Evolutionary conservation across 2,113 vertebrate genomes (phyloP).

Genomic region (Talpa occidentalis): DNA sequence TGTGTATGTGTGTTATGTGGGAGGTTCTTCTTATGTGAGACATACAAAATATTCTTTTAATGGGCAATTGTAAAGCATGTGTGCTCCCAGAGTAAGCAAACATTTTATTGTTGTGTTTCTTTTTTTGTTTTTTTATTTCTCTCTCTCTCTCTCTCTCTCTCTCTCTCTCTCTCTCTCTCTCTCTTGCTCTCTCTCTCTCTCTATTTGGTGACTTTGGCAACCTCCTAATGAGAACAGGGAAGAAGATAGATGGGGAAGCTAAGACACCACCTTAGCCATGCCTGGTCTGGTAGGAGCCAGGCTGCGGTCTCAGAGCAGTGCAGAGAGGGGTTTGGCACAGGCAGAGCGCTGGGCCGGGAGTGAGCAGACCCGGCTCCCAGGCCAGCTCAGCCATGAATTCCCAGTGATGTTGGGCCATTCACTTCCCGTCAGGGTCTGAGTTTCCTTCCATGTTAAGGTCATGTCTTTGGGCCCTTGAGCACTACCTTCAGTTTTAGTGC

Average conservation of each 20-base stretch:
- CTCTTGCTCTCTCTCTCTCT: no score
- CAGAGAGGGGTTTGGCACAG: background rate
- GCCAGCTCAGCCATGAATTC: background rate
- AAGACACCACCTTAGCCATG: background rate
- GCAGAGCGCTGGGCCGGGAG: background rate
- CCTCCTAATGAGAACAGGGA: background rate
- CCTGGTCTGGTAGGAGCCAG: background rate
- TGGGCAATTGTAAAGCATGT: background rate
- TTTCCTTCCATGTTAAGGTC: background rate
- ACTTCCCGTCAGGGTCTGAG: background rate
- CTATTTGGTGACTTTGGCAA: background rate
- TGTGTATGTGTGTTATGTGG: rapidly evolving
- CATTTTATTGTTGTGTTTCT: background rate
- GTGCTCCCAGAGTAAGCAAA: background rate
- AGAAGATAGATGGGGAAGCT: background rate
- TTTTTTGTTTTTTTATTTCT: background rate
- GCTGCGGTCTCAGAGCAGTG: background rate
- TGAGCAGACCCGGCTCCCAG: background rate
- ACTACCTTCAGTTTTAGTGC: background rate
- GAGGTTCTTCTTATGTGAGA: background rate
- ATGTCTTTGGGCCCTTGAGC: background rate
- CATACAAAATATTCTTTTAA: background rate
- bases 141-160: no score
- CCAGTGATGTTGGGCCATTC: background rate
- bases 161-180: no score